Conservation (phyloP, 2,797 vertebrate genomes). For the Chrosomus eos region DNA sequence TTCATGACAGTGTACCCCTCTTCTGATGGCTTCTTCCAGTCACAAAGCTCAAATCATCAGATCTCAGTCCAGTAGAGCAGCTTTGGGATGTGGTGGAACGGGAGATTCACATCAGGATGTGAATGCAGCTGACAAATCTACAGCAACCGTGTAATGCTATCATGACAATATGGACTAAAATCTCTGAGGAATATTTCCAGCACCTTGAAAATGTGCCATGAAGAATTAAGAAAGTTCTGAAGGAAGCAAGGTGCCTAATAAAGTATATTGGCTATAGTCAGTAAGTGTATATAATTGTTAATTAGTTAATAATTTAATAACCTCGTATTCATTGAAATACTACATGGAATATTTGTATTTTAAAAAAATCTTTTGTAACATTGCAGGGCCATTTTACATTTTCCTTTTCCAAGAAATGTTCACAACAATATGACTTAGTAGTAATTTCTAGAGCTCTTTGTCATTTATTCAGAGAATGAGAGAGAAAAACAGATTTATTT, state of each 20-base stretch:
- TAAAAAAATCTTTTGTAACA: not conserved
- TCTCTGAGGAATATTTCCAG: not conserved
- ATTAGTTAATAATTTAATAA: not conserved
- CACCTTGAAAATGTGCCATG: not conserved
- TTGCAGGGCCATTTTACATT: not conserved
- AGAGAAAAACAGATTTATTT: conserved; percentile 18
- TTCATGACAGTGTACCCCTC: not conserved
- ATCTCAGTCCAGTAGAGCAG: not conserved
- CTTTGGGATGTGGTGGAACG: not conserved
- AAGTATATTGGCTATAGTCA: not conserved
- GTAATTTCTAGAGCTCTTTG: not conserved
- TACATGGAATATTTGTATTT: not conserved
- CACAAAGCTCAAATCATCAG: not conserved
- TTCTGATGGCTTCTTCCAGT: not conserved
- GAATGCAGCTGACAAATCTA: not conserved
- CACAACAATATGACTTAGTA: not conserved
- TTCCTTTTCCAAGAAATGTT: not conserved
- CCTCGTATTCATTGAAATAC: not conserved
- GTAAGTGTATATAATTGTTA: not conserved
- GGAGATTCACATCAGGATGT: not conserved
- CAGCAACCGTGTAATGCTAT: not conserved
- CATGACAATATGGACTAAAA: not conserved
- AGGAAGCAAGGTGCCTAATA: not conserved
- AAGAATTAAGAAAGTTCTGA: not conserved
- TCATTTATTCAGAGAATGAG: not conserved